These are phyloP conservation scores for Mormyrus hasselquistii DNA, from an alignment of 2,797 vertebrate genomes.

Conservation along the genomic window DNA sequence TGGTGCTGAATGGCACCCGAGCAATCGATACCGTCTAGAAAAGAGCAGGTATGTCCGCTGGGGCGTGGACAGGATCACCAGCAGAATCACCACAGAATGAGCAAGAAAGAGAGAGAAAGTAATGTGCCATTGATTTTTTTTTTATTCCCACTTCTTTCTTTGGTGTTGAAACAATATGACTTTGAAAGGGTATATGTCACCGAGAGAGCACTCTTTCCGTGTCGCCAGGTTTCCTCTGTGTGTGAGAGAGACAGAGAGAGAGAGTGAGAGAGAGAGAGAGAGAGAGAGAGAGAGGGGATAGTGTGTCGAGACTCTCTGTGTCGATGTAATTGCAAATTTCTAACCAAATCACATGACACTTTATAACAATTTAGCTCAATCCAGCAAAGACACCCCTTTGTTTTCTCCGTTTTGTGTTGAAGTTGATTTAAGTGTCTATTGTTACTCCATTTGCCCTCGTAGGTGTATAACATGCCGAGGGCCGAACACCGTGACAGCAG, in stretches of 20 bases:
- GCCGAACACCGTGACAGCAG: background rate
- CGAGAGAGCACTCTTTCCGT: background rate
- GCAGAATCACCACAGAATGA: background rate
- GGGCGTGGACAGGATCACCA: background rate
- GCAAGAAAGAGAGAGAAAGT: conserved; percentile 13
- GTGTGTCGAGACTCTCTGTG: background rate
- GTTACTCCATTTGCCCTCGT: background rate
- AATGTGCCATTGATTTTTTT: conserved; percentile 21
- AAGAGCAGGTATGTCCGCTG: background rate
- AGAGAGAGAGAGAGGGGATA: background rate
- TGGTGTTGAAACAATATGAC: conserved; percentile 4
- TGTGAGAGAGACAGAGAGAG: conserved; percentile 11
- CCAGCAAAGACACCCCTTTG: background rate
- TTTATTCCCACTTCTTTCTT: conserved; percentile 9
- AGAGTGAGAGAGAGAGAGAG: background rate
- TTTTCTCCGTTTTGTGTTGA: background rate
- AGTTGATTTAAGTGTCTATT: background rate
- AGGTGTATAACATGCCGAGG: background rate
- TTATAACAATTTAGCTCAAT: background rate
- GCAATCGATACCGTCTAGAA: conserved; percentile 13
- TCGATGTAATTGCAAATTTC: background rate
- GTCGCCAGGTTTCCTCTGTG: conserved; percentile 32
- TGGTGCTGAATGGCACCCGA: background rate
- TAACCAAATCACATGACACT: background rate
- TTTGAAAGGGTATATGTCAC: background rate